Percentiles rank a stretch among this genome's conserved stretches.
Conservation (phyloP, 2,888 invertebrate species). For the Shargacucullia verbasci region DNA sequence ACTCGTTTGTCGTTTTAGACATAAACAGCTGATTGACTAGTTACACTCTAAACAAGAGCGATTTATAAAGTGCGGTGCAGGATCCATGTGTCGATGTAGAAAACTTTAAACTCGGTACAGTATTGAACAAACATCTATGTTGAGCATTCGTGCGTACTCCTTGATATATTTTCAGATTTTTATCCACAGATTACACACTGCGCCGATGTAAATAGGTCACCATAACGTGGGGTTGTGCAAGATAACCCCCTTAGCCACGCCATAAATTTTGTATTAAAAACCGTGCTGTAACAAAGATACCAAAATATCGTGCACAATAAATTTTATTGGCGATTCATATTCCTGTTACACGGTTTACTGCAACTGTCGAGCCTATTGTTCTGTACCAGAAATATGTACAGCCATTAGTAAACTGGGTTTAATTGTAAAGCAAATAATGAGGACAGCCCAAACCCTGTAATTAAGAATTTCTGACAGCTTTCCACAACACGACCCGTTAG, state of each 20-base stretch:
- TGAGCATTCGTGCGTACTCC: conserved; percentile 60
- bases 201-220: conserved; percentile 74
- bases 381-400: conserved; percentile 36
- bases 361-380: conserved; percentile 33
- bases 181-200: conserved; percentile 71
- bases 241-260: conserved; percentile 69
- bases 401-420: conserved; percentile 43
- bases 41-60: conserved; percentile 8
- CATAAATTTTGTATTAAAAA: conserved; percentile 71
- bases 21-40: conserved; percentile 6
- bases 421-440: conserved; percentile 56
- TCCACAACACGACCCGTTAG: conserved; percentile 69
- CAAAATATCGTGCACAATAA: conserved; percentile 15
- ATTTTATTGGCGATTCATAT: conserved; percentile 31
- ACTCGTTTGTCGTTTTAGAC: conserved; percentile 20
- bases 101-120: conserved; percentile 58
- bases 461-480: conserved; percentile 61
- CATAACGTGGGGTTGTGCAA: conserved; percentile 71
- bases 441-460: conserved; percentile 51
- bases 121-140: conserved; percentile 64
- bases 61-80: conserved; percentile 32
- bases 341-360: conserved; percentile 25
- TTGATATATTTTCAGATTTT: conserved; percentile 69
- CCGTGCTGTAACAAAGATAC: conserved; percentile 36
- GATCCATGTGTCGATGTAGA: conserved; percentile 35